Evolutionary conservation across 2,797 vertebrate genomes (phyloP).

Genomic region (Sphaeramia orbicularis): DNA sequence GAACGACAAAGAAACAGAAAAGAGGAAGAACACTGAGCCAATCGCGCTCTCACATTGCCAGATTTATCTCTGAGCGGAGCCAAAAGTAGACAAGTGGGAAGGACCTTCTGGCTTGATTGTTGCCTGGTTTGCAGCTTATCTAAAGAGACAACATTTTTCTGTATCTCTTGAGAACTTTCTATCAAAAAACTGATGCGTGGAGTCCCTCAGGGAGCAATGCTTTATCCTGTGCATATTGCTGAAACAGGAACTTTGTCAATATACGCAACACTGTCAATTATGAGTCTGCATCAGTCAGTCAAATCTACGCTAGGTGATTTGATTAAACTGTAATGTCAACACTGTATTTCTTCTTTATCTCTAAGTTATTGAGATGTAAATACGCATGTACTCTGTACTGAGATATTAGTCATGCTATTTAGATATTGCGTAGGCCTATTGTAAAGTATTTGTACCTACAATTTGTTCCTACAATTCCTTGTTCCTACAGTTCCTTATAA

Average conservation of each 20-base stretch:
- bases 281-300: too few species aligned
- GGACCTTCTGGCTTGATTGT: constrained; percentile 44
- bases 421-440: too few species aligned
- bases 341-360: too few species aligned
- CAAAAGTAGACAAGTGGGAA: constrained; percentile 52
- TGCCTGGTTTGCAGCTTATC: constrained; percentile 43
- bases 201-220: constrained; percentile 29
- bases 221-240: constrained; percentile 14
- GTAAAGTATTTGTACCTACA: too few species aligned
- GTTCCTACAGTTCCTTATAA: too few species aligned
- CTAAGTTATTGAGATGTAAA: too few species aligned
- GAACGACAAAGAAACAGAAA: constrained; percentile 59
- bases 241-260: constrained; percentile 13
- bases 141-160: constrained; percentile 41
- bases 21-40: constrained; percentile 63
- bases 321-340: too few species aligned
- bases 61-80: constrained; percentile 58
- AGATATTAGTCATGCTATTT: too few species aligned
- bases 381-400: too few species aligned
- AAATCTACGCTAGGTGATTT: too few species aligned
- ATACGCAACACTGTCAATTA: constrained; percentile 4
- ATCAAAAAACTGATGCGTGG: constrained; percentile 26
- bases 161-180: constrained; percentile 14
- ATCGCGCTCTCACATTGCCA: constrained; percentile 44
- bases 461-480: too few species aligned